Evolutionary conservation across 2,113 vertebrate genomes (phyloP), one percentile per base, ranked within the genome.

Genomic region (Lipophrys pholis): DNA sequence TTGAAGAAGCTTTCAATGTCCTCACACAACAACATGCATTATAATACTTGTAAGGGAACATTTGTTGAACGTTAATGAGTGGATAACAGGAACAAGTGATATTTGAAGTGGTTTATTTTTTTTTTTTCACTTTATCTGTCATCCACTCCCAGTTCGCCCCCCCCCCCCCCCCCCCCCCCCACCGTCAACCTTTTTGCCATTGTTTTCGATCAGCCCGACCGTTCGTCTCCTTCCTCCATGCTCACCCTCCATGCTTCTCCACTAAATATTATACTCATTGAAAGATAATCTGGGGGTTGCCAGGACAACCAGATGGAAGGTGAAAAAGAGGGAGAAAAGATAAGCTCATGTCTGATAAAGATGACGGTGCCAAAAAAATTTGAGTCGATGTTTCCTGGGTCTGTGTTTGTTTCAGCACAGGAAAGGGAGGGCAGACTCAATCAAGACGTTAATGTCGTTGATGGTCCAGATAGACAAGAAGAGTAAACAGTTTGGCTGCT

Each of bases 251-350:
- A 55, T 50, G 55, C 69, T 53, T 83, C 87, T 53, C 69, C 82
- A 11, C 67, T 84, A 60, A 61, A 61, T 50, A 85, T 82, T 45
- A 65, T 91, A 87, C 43, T 0, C 84, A 76, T 78, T 84, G 81
- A 90, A 94, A 85, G 84, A 88, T 2, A 55, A 86, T 85, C 80
- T 75, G 15, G 69, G 64, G 70, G 94, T 97, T 96, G 93, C 92
- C 89, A 93, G 92, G 94, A 85, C 93, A 92, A 95, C 92, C 80
- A 81, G 68, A 89, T 84, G 48, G 84, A 78, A 83, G 63, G 77
- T 80, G 54, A 8, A 49, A 69, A 64, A n/a, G n/a, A 46, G 7
- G 42, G 38, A 21, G 39, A 55, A 63, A 52, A 41, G 48, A 64
- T 74, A 43, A 42, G 52, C 40, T 64, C 43, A 41, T 36, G 49